Base-by-base conservation (phyloP, 2,797 vertebrate genomes). In the Myotis vivesi region DNA sequence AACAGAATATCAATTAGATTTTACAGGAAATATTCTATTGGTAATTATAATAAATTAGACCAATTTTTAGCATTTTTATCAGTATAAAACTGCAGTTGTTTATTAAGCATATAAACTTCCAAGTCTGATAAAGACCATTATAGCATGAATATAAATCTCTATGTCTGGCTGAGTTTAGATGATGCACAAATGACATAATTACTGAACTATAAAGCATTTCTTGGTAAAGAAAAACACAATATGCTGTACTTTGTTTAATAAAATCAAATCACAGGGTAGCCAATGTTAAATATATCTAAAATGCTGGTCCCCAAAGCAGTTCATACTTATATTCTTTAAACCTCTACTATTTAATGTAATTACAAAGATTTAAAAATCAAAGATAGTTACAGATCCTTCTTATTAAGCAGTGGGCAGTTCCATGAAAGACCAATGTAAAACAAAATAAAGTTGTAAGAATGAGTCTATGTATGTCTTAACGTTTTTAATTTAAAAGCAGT, bases 231-330 rank as follows among this genome's bases (percentile, higher is more conserved):
- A 85, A 92, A 93, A 81, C 68, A 91, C 4, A 44, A 22, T 51
- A 53, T 62, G 36, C 33, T 92, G 7, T 80, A 33, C 92, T 93
- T 96, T 89, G n/a, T 73, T 92, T 81, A 96, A 89, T 89, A 95
- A 94, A 95, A 73, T 57, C 30, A 93, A 96, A 87, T 71, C 53
- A 81, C 8, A 73, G 28, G 46, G 53, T 38, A 79, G 30, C 17
- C 75, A 41, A n/a, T 73, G 76, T 84, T 87, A 92, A 95, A 89
- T 75, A 69, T 79, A 88, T 92, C 92, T 12, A 90, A 92, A 79
- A 89, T 59, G 28, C 28, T 76, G 6, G 17, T 85, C 30, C 38
- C 72, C 22, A 25, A 91, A 88, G 59, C 19, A 88, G 36, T 69
- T 86, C 49, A 77, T 76, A 59, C 28, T 85, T 91, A 46, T 4